These are phyloP conservation scores for Meta bourneti DNA, from an alignment of 2,888 invertebrate genomes.

Conservation along the genomic window DNA sequence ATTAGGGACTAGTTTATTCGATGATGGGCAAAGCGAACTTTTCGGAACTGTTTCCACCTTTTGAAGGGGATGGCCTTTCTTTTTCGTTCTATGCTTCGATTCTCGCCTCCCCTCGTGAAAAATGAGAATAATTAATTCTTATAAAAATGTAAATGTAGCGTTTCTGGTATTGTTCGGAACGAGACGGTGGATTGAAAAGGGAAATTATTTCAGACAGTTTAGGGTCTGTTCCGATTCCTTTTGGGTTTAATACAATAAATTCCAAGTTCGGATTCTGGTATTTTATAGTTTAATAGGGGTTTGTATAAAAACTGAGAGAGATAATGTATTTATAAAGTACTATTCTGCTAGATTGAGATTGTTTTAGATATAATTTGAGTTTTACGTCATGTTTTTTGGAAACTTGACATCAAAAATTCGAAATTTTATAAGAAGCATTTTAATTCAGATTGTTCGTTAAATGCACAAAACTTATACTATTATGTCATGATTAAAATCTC, in stretches of 20 bases:
- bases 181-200: not conserved
- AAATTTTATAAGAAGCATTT: too few relatives aligned
- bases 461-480: too few relatives aligned
- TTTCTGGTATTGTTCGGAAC: not conserved
- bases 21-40: conserved; percentile 31
- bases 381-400: too few relatives aligned
- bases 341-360: too few relatives aligned
- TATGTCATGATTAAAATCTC: too few relatives aligned
- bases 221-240: not conserved
- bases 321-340: too few relatives aligned
- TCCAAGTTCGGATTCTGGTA: not conserved
- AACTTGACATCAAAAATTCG: too few relatives aligned
- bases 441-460: too few relatives aligned
- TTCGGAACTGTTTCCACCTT: not conserved
- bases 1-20: conserved; percentile 57
- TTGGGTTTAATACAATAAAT: not conserved
- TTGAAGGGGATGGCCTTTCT: not conserved
- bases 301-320: too few relatives aligned
- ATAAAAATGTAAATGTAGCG: not conserved
- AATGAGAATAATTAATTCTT: not conserved
- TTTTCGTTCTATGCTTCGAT: not conserved
- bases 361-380: too few relatives aligned
- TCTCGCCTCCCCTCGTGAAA: not conserved
- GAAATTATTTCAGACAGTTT: not conserved
- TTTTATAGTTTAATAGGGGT: too few relatives aligned